These are phyloP conservation scores for Cydia splendana DNA, from an alignment of 1,140 invertebrate genomes.

Conservation along the genomic window DNA sequence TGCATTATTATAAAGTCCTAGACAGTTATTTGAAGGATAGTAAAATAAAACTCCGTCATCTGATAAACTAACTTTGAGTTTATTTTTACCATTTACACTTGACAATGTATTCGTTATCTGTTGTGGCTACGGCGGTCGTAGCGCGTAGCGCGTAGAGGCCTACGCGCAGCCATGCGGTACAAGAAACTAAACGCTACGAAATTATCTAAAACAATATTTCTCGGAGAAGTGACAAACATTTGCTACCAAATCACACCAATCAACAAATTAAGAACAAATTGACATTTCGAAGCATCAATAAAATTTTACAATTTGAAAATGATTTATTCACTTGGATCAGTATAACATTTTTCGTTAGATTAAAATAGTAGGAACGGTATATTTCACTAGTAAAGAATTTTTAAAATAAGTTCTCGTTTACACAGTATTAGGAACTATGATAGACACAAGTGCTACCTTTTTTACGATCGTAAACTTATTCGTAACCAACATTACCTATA, in stretches of 20 bases:
- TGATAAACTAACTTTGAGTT: slow-evolving; percentile 82
- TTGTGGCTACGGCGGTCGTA: slow-evolving; percentile 75
- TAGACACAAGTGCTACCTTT: slow-evolving; percentile 73
- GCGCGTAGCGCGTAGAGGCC: slow-evolving; percentile 69
- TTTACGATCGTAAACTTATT: slow-evolving; percentile 70
- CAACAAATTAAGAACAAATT: slow-evolving; percentile 39
- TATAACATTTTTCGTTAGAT: slow-evolving; percentile 69
- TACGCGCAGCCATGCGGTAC: slow-evolving; percentile 61
- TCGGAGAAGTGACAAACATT: slow-evolving; percentile 39
- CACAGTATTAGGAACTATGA: slow-evolving; percentile 79
- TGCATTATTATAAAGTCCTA: not conserved
- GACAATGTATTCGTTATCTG: slow-evolving; percentile 80
- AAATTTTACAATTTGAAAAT: slow-evolving; percentile 32
- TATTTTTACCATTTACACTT: slow-evolving; percentile 82
- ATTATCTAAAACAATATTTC: slow-evolving; percentile 23
- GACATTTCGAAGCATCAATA: slow-evolving; percentile 30
- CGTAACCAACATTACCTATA: slow-evolving; percentile 68
- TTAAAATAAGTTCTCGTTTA: slow-evolving; percentile 75
- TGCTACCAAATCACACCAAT: slow-evolving; percentile 38
- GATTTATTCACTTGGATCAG: slow-evolving; percentile 47
- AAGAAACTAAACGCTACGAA: slow-evolving; percentile 50
- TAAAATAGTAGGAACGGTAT: slow-evolving; percentile 78
- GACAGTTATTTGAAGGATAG: slow-evolving; percentile 34
- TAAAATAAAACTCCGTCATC: slow-evolving; percentile 75
- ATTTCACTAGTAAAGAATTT: slow-evolving; percentile 78